Percentiles rank a stretch among this genome's conserved stretches.
Conservation (phyloP, 1,140 invertebrate genomes). For the Saccostrea glomerata region DNA sequence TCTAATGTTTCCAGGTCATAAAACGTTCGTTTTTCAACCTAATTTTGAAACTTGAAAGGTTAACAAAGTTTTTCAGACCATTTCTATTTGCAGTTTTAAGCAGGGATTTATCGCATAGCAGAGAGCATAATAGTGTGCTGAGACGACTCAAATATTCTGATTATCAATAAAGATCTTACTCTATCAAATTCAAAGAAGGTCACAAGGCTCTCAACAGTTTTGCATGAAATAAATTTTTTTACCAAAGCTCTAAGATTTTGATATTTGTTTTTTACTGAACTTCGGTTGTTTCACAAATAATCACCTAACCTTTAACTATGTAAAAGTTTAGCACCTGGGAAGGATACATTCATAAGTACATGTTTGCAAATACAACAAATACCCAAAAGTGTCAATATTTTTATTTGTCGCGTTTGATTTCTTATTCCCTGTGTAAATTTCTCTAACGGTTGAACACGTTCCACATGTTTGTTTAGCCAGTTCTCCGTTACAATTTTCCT, state of each 20-base stretch:
- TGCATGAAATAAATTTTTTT: not conserved
- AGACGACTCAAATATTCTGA: not conserved
- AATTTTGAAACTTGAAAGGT: not conserved
- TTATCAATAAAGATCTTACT: not conserved
- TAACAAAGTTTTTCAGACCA: not conserved
- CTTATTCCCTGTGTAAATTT: not conserved
- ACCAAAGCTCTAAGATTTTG: not conserved
- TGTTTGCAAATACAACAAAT: conserved; percentile 20
- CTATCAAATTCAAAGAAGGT: not conserved
- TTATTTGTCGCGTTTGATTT: not conserved
- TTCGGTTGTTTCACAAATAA: not conserved
- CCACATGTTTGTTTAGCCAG: not conserved
- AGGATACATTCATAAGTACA: not conserved
- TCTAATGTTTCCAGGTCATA: not conserved
- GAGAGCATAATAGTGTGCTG: not conserved
- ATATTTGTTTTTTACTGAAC: not conserved
- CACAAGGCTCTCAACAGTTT: not conserved
- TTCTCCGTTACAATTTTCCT: not conserved
- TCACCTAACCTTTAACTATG: not conserved
- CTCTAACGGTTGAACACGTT: not conserved
- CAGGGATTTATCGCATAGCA: not conserved
- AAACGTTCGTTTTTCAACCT: not conserved
- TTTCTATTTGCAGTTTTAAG: not conserved
- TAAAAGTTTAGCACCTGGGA: too few relatives aligned
- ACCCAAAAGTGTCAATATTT: not conserved